A percentile compares a stretch with the other conserved stretches of the same genome.
Evolutionary conservation across 2,113 vertebrate genomes (phyloP).

Genomic region (Antigone vipio): DNA sequence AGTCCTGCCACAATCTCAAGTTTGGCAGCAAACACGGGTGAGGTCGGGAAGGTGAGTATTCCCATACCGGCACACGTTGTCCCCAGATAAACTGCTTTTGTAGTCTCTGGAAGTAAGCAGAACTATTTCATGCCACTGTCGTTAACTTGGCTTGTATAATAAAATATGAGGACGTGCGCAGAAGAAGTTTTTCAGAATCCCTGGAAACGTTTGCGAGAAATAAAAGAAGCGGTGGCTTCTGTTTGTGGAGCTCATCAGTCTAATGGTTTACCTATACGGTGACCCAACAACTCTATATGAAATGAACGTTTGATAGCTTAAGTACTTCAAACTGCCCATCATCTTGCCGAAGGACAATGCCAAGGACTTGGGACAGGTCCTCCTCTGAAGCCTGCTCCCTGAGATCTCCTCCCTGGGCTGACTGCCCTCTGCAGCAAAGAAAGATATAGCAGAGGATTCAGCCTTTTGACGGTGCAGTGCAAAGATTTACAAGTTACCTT

Average conservation of each 20-base stretch:
- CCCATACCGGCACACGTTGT: accelerated
- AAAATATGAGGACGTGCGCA: not conserved
- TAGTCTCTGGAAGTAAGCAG: not conserved
- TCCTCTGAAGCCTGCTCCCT: not conserved
- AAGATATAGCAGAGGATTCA: not conserved
- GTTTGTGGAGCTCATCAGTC: not conserved
- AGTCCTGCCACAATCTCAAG: not conserved
- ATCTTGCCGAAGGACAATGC: not conserved
- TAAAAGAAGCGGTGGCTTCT: not conserved
- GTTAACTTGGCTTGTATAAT: not conserved
- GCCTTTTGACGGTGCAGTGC: accelerated
- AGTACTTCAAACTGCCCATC: not conserved
- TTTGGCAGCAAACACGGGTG: not conserved
- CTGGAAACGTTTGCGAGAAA: not conserved
- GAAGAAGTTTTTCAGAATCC: not conserved
- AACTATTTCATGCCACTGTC: not conserved
- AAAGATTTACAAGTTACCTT: not conserved
- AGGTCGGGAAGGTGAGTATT: not conserved
- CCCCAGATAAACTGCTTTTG: not conserved
- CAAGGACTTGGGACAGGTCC: not conserved
- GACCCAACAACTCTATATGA: not conserved
- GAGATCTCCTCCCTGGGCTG: not conserved
- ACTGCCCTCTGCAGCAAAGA: not conserved
- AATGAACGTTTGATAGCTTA: not conserved
- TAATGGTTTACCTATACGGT: not conserved